phyloP scores from a whole-genome alignment of 2,797 vertebrate species.

The Brotula barbata region DNA sequence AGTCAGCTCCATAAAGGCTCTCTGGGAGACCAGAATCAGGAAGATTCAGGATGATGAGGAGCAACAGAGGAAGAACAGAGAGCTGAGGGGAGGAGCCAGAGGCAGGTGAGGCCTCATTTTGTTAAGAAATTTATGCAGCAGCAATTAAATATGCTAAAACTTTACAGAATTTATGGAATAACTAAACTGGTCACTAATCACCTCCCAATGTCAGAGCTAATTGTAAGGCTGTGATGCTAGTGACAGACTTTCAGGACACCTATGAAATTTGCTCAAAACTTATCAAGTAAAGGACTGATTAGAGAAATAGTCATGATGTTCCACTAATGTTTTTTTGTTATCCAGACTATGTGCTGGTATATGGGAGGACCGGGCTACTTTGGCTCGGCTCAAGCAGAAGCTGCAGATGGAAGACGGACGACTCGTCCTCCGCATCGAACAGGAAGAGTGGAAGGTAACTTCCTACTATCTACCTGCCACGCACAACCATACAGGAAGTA shows the following conservation, averaged over 20 bases:
- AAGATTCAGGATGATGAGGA: conserved; percentile 81
- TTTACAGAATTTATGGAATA: no score
- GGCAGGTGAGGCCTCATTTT: conserved; percentile 55
- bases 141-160: no score
- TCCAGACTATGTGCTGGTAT: conserved; percentile 58
- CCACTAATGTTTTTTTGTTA: conserved; percentile 45
- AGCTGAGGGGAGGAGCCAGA: neutral
- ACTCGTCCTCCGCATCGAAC: conserved; percentile 87
- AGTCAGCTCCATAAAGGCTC: conserved; percentile 84
- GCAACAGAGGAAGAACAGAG: conserved; percentile 53
- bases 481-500: neutral
- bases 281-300: neutral
- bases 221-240: no score
- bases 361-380: conserved; percentile 88
- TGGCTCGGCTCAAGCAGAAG: conserved; percentile 88
- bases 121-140: no score
- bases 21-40: conserved; percentile 92
- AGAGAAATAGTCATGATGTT: neutral
- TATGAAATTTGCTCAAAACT: no score
- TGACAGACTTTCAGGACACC: no score
- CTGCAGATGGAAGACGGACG: conserved; percentile 87
- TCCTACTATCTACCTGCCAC: neutral
- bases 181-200: no score
- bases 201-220: no score
- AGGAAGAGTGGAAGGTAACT: conserved; percentile 96